These are phyloP conservation scores for Platygyra sinensis DNA, from an alignment of 64 coral and sea anemone species.

Conservation along the genomic window DNA sequence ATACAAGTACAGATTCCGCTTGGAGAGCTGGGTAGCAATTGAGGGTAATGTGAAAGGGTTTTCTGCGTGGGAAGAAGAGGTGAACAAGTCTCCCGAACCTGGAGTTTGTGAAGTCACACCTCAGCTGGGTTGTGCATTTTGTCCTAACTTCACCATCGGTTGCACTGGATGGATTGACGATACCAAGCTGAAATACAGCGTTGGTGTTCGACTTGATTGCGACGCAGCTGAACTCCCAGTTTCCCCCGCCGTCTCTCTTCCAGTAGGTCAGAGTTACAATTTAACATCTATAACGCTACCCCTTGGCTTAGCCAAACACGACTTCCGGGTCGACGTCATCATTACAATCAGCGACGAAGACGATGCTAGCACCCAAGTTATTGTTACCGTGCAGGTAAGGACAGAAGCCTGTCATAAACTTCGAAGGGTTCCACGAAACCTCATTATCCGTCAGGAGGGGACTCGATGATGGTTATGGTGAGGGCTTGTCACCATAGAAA, in stretches of 20 bases:
- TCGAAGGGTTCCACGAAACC: no score
- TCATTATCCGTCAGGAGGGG: no score
- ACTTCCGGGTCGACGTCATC: neutral
- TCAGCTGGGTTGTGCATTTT: conserved; percentile 4
- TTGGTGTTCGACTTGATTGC: neutral
- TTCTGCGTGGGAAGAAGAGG: conserved; percentile 24
- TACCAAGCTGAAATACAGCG: conserved; percentile 6
- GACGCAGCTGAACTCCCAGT: neutral
- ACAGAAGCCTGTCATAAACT: no score
- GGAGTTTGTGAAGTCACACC: conserved; percentile 22
- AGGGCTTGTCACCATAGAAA: no score
- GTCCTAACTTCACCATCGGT: conserved; percentile 1
- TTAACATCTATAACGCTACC: neutral
- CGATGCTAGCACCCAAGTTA: neutral
- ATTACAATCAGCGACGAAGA: conserved; percentile 32
- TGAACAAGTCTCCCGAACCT: neutral
- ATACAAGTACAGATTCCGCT: conserved; percentile 30
- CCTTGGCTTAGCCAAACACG: neutral
- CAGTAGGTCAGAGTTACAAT: neutral
- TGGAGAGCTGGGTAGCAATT: neutral
- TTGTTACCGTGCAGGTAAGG: neutral
- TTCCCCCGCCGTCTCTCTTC: neutral
- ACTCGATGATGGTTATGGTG: no score
- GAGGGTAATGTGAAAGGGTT: neutral
- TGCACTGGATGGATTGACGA: conserved; percentile 48